Base-by-base conservation (phyloP, 2,888 invertebrate genomes). In the Nasonovia ribisnigri region DNA sequence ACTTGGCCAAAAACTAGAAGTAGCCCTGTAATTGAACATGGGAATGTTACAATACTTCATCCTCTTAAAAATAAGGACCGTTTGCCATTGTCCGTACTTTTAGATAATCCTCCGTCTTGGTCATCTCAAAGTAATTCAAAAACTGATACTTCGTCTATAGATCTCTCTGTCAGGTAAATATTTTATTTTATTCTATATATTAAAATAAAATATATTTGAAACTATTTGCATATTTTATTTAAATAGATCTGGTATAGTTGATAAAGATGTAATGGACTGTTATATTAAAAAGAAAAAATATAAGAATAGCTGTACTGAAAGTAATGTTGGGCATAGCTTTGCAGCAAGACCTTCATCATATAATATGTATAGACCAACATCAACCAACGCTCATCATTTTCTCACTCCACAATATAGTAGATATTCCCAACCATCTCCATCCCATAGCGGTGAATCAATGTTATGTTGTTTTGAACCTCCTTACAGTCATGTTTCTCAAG, bases 1-100 rank as follows among this genome's bases (percentile, higher is more conserved):
- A 99, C 99, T 0, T 99, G 99, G 99, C 99, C 99, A 0, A 98
- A 99, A 95, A 98, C 98, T 48, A 97, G 98, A 95, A 95, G 95
- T 90, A 95, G 94, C 8, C 97, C 97, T 91, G 96, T 97, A 95
- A 96, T 97, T 60, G 97, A 97, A 95, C 97, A 97, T 95, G 97
- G 97, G 5, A 97, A 97, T 0, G 98, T 98, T 26, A 98, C 98
- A 13, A 98, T 98, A 94, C 97, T 98, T 0, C 98, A 97, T 95
- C 97, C 98, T 0, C 96, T 98, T 6, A 96, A 97, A 92, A 97
- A 95, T 95, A 98, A 97, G 95, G 98, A 98, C 95, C 96, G 98
- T 57, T 97, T 98, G 0, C 97, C 98, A 0, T 96, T 98, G 36
- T 98, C 98, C 94, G 96, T 97, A 26, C 95, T 97, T 42, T 95